These are phyloP conservation scores for Rynchops niger DNA, from an alignment of 2,113 vertebrate species.

Conservation along the genomic window DNA sequence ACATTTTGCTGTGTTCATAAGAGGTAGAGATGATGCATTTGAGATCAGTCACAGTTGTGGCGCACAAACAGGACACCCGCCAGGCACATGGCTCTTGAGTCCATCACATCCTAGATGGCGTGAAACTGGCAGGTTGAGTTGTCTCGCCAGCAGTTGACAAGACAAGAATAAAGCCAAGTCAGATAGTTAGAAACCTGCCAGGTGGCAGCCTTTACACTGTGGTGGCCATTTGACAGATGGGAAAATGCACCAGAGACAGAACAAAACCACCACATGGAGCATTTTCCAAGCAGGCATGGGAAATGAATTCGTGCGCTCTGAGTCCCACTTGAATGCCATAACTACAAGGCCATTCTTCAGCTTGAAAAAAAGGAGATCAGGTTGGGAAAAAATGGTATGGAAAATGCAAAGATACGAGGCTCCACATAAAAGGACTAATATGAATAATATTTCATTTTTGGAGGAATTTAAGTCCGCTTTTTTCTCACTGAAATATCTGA, in stretches of 20 bases:
- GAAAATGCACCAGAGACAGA: not conserved
- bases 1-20: not conserved
- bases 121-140: not conserved
- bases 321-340: not conserved
- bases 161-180: not conserved
- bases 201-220: not conserved
- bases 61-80: not conserved
- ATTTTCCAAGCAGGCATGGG: not conserved
- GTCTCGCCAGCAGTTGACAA: not conserved
- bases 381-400: not conserved
- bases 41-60: not conserved
- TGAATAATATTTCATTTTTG: not conserved
- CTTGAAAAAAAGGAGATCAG: not conserved
- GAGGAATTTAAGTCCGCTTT: not conserved
- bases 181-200: not conserved
- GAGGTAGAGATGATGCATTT: not conserved
- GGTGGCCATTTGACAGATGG: not conserved
- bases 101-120: not conserved
- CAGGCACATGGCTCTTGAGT: not conserved
- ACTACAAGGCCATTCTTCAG: not conserved
- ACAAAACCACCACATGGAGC: not conserved
- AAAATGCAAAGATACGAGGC: not conserved
- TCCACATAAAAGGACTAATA: not conserved
- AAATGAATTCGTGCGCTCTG: not conserved
- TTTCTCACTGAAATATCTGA: not conserved